A percentile compares a stretch with the other conserved stretches of the same genome.
Evolutionary conservation across 1,140 invertebrate species (phyloP).

Genomic region (Drosophila kepulauana): DNA sequence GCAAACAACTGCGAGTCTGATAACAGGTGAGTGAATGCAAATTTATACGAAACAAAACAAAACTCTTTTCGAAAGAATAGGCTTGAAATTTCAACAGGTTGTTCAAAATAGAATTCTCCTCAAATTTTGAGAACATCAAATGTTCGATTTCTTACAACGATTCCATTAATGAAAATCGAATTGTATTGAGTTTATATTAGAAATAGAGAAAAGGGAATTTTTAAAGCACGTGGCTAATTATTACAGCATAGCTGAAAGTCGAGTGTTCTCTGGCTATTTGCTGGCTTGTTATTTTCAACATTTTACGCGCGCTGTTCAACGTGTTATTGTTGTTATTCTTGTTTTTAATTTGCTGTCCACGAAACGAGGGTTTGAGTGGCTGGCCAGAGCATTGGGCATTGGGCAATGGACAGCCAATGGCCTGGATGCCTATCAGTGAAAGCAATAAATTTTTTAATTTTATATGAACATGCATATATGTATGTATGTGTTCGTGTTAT

Average conservation of each 20-base stretch:
- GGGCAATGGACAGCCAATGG: constrained; percentile 43
- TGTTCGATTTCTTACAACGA: too few species aligned
- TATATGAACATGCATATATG: constrained; percentile 51
- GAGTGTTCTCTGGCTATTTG: not conserved
- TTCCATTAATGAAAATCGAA: too few species aligned
- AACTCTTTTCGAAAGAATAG: too few species aligned
- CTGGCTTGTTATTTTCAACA: constrained; percentile 18
- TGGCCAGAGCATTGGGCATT: not conserved
- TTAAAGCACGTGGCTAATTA: too few species aligned
- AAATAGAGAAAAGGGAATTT: too few species aligned
- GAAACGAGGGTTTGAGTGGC: not conserved
- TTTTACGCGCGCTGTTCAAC: constrained; percentile 6
- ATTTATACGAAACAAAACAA: not conserved
- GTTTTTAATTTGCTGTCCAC: constrained; percentile 67
- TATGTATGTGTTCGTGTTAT: not conserved
- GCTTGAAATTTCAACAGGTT: too few species aligned
- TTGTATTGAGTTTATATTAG: too few species aligned
- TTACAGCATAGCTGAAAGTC: not conserved
- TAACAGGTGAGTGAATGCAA: not conserved
- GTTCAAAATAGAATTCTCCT: too few species aligned
- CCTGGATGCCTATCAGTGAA: constrained; percentile 71
- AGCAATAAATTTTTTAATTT: constrained; percentile 82
- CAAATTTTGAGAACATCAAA: too few species aligned
- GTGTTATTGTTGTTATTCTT: constrained; percentile 46
- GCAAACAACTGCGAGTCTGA: not conserved